Evolutionary conservation across 2,888 invertebrate genomes (phyloP), one percentile per base, ranked within the genome.

Genomic region (Myathropa florea): DNA sequence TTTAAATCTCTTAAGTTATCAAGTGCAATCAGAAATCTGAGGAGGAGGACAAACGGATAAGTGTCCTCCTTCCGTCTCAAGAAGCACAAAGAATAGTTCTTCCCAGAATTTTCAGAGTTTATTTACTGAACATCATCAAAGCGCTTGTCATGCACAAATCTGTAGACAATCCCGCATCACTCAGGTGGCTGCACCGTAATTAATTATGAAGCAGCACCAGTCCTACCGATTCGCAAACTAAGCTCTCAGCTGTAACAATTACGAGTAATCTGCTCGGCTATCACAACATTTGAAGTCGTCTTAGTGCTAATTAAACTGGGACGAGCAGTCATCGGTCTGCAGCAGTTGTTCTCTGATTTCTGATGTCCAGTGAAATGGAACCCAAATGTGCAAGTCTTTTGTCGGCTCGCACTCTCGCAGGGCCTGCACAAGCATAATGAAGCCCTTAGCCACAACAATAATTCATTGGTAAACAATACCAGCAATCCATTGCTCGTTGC

Each of bases 271-370:
- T 4, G 1, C 3, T 39, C 6, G 18, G 46, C 12, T 33, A 33
- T 33, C 33, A 33, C 18, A 46, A 18, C 46, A 18, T 46, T 7
- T 18, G 46, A 1, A 46, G 9, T 18, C 46, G 46, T 0, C 46
- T 46, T 46, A n/a, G 18, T 18, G 18, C 23, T 39, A 57, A 75
- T 75, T 75, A 75, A 57, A 46, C 46, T 21, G 23, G 10, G 2
- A 24, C 33, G 30, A n/a, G 30, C 46, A 59, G 60, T 67, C 61
- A 63, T 53, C 53, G 68, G 61, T 55, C 53, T 24, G 26, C 28
- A 53, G 28, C 53, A 63, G 63, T 77, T 70, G 57, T 63, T 63
- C 63, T 24, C 14, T 57, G n/a, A n/a, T n/a, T n/a, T n/a, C n/a
- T 24, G 68, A 6, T 30, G 26, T 12, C 36, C 21, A 39, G 14